These are phyloP conservation scores for Pteria penguin DNA, from an alignment of 2,888 invertebrate species.

Conservation along the genomic window DNA sequence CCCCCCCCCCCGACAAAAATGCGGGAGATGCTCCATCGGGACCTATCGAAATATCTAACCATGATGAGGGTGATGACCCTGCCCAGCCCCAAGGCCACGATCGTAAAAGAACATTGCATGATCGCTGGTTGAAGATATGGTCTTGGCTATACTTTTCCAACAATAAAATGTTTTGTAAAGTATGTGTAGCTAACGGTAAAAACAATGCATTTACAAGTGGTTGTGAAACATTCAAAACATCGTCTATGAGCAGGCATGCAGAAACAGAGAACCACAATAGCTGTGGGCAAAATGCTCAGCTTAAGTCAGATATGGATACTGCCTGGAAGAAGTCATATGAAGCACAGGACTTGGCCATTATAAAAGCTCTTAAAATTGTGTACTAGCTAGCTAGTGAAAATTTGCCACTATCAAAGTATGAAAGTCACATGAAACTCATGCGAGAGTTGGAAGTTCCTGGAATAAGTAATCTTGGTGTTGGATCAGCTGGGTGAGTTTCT, in stretches of 20 bases:
- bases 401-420: background rate
- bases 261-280: conserved; percentile 3
- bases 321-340: background rate
- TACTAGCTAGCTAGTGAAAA: background rate
- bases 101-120: too few relatives aligned
- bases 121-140: too few relatives aligned
- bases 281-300: background rate
- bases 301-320: background rate
- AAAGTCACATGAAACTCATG: background rate
- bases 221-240: conserved; percentile 10
- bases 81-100: too few relatives aligned
- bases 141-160: too few relatives aligned
- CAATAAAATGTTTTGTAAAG: conserved; percentile 12
- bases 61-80: too few relatives aligned
- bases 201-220: conserved; percentile 6
- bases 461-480: background rate
- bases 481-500: background rate
- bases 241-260: conserved; percentile 5
- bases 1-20: too few relatives aligned
- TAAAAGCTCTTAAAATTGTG: background rate
- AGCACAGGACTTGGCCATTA: background rate
- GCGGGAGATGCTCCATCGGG: too few relatives aligned
- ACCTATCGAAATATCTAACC: too few relatives aligned
- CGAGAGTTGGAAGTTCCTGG: background rate
- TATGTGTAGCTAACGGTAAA: background rate